Percentiles rank a stretch among this genome's conserved stretches.
Evolutionary conservation across 2,797 vertebrate species (phyloP).

Genomic region (Kryptopterus vitreolus): DNA sequence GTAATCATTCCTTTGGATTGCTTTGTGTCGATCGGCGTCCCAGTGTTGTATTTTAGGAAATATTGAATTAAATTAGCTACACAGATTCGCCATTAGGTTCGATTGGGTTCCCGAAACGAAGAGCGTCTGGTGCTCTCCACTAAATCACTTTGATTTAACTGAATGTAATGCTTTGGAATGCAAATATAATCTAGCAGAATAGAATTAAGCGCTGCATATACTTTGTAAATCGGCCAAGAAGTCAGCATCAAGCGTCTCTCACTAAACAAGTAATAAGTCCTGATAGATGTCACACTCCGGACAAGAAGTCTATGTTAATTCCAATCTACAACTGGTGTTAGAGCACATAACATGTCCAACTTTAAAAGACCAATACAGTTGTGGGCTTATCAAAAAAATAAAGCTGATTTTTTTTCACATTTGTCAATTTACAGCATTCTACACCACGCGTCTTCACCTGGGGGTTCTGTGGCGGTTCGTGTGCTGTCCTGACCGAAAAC

Average conservation of each 20-base stretch:
- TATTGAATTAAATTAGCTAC: neutral
- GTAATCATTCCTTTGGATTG: slow-evolving; percentile 13
- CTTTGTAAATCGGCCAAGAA: neutral
- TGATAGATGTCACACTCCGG: neutral
- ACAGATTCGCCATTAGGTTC: neutral
- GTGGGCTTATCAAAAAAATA: neutral
- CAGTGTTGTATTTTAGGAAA: neutral
- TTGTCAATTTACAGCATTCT: neutral
- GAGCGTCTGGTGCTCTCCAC: neutral
- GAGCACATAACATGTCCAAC: too few relatives aligned
- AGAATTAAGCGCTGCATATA: neutral
- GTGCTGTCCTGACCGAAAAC: too few relatives aligned
- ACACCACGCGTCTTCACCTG: too few relatives aligned
- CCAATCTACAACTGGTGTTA: too few relatives aligned
- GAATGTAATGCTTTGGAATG: neutral
- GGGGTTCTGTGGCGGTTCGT: too few relatives aligned
- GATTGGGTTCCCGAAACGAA: neutral
- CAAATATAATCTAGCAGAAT: neutral
- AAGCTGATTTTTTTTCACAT: neutral
- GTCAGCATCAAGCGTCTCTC: neutral
- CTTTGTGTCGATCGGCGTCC: neutral
- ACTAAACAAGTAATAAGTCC: neutral
- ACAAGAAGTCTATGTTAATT: neutral
- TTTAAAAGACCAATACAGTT: too few relatives aligned
- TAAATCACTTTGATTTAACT: neutral